Evolutionary conservation across 2,888 invertebrate genomes (phyloP), one percentile per base, ranked within the genome.

Genomic region (Balanococcus diminutus): DNA sequence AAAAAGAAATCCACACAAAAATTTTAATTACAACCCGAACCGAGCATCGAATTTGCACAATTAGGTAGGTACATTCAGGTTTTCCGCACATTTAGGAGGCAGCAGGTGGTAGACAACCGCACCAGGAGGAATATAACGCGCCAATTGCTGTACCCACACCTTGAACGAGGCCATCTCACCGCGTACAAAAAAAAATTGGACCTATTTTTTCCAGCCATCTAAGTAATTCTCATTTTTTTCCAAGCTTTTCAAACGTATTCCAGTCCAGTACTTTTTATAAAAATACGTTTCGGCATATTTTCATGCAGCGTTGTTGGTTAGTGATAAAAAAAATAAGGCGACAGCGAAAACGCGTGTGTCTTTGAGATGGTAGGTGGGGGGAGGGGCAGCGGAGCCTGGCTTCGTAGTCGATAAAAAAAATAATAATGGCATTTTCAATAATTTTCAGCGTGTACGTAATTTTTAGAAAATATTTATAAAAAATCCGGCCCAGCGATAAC

Each of bases 401-500:
- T n/a, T n/a, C n/a, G n/a, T 22, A 5, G 56, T 14, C 56, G 14
- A 56, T 22, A 56, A 19, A 56, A 56, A 56, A 56, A 22, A 56
- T 4, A 36, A 8, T 36, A 36, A 36, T 8, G 4, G 36, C 36
- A 3, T 46, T 46, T 46, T 46, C 46, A 16, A 11, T n/a, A 46
- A 31, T 67, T 28, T 67, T 14, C 67, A 67, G 67, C 67, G 67
- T 28, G 67, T 28, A 8, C n/a, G 28, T 28, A 4, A 67, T 28
- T 67, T 28, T 16, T 31, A 67, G 14, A 56, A n/a, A 1, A 56
- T 19, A 3, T 28, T 67, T 28, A 16, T 14, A 28, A 32, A 28
- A 32, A n/a, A 85, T 67, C 79, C 79, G 85, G 85, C 75, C 85
- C 85, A 75, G 85, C 85, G 79, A 83, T 56, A 51, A 84, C 39